Percentiles rank a stretch among this genome's conserved stretches.
Evolutionary conservation across 2,797 vertebrate species (phyloP).

Genomic region (Nannoperca australis): DNA sequence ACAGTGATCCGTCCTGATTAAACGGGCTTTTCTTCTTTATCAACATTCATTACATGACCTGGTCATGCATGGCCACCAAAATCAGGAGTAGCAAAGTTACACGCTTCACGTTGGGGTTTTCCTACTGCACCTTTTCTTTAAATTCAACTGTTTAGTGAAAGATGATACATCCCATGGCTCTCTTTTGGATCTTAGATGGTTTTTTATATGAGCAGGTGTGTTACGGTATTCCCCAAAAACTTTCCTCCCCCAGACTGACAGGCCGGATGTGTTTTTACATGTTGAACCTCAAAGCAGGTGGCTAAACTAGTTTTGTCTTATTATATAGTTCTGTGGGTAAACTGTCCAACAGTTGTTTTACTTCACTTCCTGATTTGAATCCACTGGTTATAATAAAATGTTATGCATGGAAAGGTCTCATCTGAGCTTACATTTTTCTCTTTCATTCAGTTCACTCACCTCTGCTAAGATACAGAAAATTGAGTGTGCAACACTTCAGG

Average conservation of each 20-base stretch:
- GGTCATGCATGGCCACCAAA: constrained; percentile 75
- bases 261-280: constrained; percentile 15
- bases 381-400: not conserved
- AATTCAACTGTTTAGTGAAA: constrained; percentile 60
- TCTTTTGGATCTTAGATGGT: constrained; percentile 2
- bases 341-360: constrained; percentile 14
- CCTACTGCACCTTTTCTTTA: constrained; percentile 40
- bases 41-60: constrained; percentile 84
- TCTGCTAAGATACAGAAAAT: constrained; percentile 13
- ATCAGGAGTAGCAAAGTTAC: constrained; percentile 70
- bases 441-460: constrained; percentile 20
- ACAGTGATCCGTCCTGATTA: constrained; percentile 86
- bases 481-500: constrained; percentile 2
- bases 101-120: constrained; percentile 61
- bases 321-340: not conserved
- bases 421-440: not conserved
- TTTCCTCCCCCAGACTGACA: constrained; percentile 23
- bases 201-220: constrained; percentile 19
- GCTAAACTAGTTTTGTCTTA: constrained; percentile 7
- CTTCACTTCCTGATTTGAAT: constrained; percentile 21
- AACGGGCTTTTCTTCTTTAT: constrained; percentile 83
- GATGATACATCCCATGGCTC: constrained; percentile 35
- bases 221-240: constrained; percentile 72
- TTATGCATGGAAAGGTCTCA: not conserved
- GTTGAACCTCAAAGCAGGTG: constrained; percentile 45